phyloP scores from a whole-genome alignment of 2,888 invertebrate species.

The Nysson spinosus region DNA sequence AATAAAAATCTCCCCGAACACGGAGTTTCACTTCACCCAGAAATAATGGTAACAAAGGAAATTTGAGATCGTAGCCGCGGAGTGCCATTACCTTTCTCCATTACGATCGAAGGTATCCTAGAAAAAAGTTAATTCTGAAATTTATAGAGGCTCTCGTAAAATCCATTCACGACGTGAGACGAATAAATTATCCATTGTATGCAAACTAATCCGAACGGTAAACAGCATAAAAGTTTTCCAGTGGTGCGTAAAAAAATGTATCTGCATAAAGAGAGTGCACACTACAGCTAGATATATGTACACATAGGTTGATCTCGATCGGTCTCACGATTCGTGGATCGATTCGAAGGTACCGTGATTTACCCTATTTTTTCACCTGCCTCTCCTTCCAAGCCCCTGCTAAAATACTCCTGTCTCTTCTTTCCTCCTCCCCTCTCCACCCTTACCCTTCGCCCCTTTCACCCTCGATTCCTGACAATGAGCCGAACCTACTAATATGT shows the following conservation, averaged over 20 bases:
- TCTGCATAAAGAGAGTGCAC: no score
- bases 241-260: background rate
- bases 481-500: conserved; percentile 41
- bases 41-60: no score
- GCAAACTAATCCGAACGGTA: background rate
- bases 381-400: conserved; percentile 24
- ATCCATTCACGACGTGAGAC: background rate
- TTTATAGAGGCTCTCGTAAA: background rate
- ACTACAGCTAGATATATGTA: conserved; percentile 12
- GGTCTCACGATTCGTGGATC: conserved; percentile 12
- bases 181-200: background rate
- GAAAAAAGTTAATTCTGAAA: no score
- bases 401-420: conserved; percentile 10
- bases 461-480: conserved; percentile 12
- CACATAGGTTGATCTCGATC: conserved; percentile 10
- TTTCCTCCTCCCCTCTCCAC: background rate
- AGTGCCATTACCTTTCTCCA: no score
- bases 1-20: no score
- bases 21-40: no score
- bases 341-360: background rate
- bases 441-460: no score
- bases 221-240: background rate
- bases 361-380: conserved; percentile 47
- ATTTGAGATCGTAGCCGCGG: no score
- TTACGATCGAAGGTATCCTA: no score